A percentile compares a stretch with the other conserved stretches of the same genome.
Conservation (phyloP, 1,140 invertebrate genomes). For the Anagrus nilaparvatae region DNA sequence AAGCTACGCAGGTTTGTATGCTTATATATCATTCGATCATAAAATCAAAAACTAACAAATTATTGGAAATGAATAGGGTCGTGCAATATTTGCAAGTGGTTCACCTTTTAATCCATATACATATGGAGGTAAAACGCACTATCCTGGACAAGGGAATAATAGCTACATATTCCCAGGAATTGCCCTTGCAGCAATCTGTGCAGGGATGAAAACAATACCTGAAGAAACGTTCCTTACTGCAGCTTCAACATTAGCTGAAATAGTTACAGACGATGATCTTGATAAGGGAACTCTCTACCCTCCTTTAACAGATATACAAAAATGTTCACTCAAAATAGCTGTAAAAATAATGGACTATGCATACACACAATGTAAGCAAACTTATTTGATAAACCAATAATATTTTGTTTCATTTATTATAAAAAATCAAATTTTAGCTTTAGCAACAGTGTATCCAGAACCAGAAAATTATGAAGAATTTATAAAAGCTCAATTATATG, state of each 20-base stretch:
- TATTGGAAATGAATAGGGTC: conserved; percentile 57
- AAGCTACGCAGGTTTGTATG: conserved; percentile 67
- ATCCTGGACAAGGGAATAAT: conserved; percentile 93
- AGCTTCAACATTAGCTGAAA: conserved; percentile 71
- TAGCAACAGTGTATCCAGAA: conserved; percentile 67
- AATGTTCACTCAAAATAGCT: conserved; percentile 84
- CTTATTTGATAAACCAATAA: neutral
- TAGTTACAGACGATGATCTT: conserved; percentile 75
- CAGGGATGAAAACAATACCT: conserved; percentile 72
- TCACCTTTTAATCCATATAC: conserved; percentile 82
- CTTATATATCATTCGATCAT: no score
- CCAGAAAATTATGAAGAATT: conserved; percentile 64
- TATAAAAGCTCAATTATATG: conserved; percentile 72
- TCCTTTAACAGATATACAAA: conserved; percentile 75
- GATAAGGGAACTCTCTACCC: conserved; percentile 89
- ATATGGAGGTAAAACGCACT: conserved; percentile 62
- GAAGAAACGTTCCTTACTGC: conserved; percentile 85
- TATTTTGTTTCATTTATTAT: conserved; percentile 9
- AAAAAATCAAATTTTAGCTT: conserved; percentile 41
- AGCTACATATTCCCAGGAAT: conserved; percentile 95
- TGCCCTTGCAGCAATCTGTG: conserved; percentile 73
- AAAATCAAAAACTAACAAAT: no score
- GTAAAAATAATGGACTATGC: conserved; percentile 74
- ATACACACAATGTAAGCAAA: conserved; percentile 62
- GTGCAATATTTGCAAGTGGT: conserved; percentile 82